Base-by-base conservation (phyloP, 2,113 vertebrate species). In the Dicerorhinus sumatrensis region DNA sequence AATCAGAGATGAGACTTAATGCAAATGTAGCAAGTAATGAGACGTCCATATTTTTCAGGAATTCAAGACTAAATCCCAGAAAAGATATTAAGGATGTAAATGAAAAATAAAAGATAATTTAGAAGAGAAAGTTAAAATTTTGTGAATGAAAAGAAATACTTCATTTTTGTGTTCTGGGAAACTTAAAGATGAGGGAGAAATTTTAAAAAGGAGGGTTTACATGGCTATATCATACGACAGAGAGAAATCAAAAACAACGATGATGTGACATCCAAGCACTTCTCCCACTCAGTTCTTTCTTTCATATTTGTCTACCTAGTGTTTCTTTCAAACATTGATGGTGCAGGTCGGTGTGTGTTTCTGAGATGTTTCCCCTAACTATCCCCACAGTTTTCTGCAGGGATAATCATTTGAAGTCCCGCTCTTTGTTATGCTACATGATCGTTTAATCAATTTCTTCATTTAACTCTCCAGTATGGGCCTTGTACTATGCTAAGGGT, bases 381-480 rank as follows among this genome's bases (percentile, higher is more conserved):
- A 18, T 80, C 5, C 23, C 21, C 42, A 82, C 3, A 89, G 27
- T 58, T 93, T 93, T 77, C 27, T 81, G 69, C 65, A 39, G 10
- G 17, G 6, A n/a, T 65, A 79, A 54, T 77, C 33, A 51, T 77
- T 58, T 94, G 3, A 95, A 94, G 39, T 58, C 21, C 5, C 20
- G n/a, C 2, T 81, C 29, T 94, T 86, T 63, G 36, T 69, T 92
- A 18, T 72, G 29, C 12, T 83, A n/a, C 0, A 67, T 84, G 72
- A 92, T 36, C n/a, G 75, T 69, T 91, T 87, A 93, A 93, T 62
- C 25, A 82, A 46, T n/a, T 39, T 82, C 14, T 20, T 87, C 60
- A 46, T 58, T 70, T 84, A 85, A 54, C 3, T 94, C 29, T 95
- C 51, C 12, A 58, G 18, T 62, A 23, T 14, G 1, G 21, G 7